These are phyloP conservation scores for Paraplagusia blochii DNA, from an alignment of 2,113 vertebrate genomes.

Conservation along the genomic window DNA sequence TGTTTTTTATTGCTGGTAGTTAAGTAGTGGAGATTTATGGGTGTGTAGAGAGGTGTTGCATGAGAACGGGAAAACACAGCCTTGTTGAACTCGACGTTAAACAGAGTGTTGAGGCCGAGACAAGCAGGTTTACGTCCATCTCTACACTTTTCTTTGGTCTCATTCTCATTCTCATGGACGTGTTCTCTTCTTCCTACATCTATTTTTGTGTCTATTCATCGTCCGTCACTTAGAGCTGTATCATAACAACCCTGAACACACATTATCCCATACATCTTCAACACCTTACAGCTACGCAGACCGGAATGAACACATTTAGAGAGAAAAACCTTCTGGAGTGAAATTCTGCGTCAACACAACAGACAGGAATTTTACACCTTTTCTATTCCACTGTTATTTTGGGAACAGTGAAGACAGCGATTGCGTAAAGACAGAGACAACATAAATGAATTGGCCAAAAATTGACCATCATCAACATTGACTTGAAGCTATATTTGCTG, in stretches of 20 bases:
- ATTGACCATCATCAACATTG: too few species aligned
- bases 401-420: too few species aligned
- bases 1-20: slow-evolving; percentile 64
- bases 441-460: too few species aligned
- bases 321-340: too few species aligned
- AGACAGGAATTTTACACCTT: too few species aligned
- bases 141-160: slow-evolving; percentile 15
- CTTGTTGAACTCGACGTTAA: slow-evolving; percentile 42
- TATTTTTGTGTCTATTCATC: slow-evolving; percentile 19
- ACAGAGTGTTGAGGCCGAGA: slow-evolving; percentile 25
- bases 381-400: too few species aligned
- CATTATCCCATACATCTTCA: slow-evolving; percentile 27
- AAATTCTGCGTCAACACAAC: too few species aligned
- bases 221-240: slow-evolving; percentile 21
- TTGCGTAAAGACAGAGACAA: too few species aligned
- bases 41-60: slow-evolving; percentile 60
- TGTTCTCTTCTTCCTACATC: slow-evolving; percentile 11
- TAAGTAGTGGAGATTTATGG: slow-evolving; percentile 65
- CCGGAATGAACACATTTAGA: too few species aligned
- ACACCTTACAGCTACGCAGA: slow-evolving; percentile 10
- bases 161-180: slow-evolving; percentile 3
- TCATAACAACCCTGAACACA: slow-evolving; percentile 11
- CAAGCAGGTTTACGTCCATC: slow-evolving; percentile 15
- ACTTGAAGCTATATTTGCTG: too few species aligned
- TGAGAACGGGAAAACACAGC: slow-evolving; percentile 67